Evolutionary conservation across 2,797 vertebrate genomes (phyloP), one percentile per base, ranked within the genome.

Genomic region (Sternarchorhynchus goeldii): DNA sequence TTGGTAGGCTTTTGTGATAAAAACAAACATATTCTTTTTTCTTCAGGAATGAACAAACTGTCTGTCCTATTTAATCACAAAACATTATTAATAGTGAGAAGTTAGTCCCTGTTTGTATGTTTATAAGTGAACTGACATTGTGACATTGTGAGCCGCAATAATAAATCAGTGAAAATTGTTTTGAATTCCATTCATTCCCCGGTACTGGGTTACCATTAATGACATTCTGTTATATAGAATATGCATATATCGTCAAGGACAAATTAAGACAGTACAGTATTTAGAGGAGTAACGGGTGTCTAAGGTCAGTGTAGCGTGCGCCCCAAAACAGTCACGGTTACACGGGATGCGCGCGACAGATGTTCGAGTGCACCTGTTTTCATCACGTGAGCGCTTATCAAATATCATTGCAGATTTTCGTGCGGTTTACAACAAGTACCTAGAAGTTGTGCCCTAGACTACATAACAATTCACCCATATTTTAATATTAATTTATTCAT

Each of bases 331-430:
- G 45, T 16, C 45, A 25, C 3, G 14, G 45, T 14, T 50, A 12
- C 45, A 50, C 45, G 10, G 12, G 12, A 34, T 17, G 73, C 73
- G 73, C 41, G 71, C 57, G 36, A 17, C 32, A 34, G 25, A 70
- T 31, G 20, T 70, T 21, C 32, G 20, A 59, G 75, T 86, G 84
- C 82, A 75, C 75, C 76, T 82, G 80, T 39, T 80, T 75, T 50
- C 62, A 73, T 68, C 74, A 81, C 60, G n/a, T 20, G 41, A 29
- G 58, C 29, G 58, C 67, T 31, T 25, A 73, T n/a, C 8, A 45
- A 31, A 68, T 59, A 32, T 5, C 57, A 20, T 57, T 41, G 16
- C 21, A 14, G 45, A 66, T n/a, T 18, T 41, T 8, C n/a, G 36
- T 8, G 14, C n/a, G 20, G 3, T 16, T 21, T 21, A 67, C 10